Percentiles rank a stretch among this genome's conserved stretches.
phyloP scores from a whole-genome alignment of 2,888 invertebrate genomes.

The Leptothorax acervorum region DNA sequence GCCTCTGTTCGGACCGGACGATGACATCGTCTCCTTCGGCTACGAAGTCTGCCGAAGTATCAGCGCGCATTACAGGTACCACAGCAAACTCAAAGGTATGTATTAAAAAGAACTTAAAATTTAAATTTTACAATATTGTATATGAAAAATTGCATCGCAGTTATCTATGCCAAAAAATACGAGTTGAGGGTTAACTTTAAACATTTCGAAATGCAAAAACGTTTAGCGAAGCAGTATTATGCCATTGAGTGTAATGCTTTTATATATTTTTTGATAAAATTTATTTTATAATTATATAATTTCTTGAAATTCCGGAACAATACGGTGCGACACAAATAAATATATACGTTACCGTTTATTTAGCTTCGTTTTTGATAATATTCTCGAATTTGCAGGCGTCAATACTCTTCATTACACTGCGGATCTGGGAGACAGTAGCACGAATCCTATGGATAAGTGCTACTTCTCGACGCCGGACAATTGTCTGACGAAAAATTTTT shows the following conservation, averaged over 20 bases:
- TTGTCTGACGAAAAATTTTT: slow-evolving; percentile 91
- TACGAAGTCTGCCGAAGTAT: slow-evolving; percentile 91
- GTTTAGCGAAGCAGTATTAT: background rate
- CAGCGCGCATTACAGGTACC: slow-evolving; percentile 67
- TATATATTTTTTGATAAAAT: background rate
- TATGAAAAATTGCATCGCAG: background rate
- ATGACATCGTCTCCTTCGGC: slow-evolving; percentile 90
- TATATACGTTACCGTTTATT: background rate
- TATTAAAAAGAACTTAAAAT: background rate
- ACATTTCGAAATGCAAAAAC: background rate
- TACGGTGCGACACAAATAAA: background rate
- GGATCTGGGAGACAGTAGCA: slow-evolving; percentile 90
- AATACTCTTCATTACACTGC: slow-evolving; percentile 87
- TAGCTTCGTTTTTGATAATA: background rate
- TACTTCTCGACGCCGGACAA: slow-evolving; percentile 87
- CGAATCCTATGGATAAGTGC: slow-evolving; percentile 87
- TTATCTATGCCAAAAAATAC: background rate
- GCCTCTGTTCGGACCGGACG: slow-evolving; percentile 89
- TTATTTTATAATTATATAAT: background rate
- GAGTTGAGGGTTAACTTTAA: background rate
- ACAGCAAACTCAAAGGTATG: slow-evolving; percentile 72
- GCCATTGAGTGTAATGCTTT: background rate
- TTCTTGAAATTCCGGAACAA: background rate
- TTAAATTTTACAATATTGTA: background rate
- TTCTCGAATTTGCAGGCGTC: slow-evolving; percentile 48